Percentiles rank a stretch among this genome's conserved stretches.
Conservation (phyloP, 2,113 vertebrate species). For the Penelope pileata region DNA sequence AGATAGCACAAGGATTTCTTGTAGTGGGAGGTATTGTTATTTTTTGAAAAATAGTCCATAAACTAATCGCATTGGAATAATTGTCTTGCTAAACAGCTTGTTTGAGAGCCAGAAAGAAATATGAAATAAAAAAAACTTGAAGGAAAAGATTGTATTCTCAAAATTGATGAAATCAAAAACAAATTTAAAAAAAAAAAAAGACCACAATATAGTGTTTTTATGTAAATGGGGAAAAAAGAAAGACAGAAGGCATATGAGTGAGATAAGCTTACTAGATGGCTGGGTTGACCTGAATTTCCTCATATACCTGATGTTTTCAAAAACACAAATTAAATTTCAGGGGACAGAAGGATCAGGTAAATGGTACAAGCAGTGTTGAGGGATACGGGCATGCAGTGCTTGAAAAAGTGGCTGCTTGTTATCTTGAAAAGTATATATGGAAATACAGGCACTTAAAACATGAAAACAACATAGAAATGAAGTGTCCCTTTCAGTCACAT, state of each 20-base stretch:
- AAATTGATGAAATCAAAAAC: neutral
- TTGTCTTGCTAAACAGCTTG: neutral
- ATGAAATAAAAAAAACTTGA: neutral
- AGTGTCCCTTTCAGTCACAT: neutral
- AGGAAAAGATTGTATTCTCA: neutral
- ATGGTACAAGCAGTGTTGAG: neutral
- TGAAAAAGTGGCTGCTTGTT: neutral
- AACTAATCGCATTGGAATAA: neutral
- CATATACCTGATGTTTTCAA: neutral
- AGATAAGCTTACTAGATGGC: neutral
- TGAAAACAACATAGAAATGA: neutral
- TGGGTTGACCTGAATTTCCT: neutral
- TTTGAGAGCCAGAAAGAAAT: neutral
- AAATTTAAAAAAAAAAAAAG: neutral
- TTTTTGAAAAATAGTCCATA: neutral
- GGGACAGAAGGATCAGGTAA: neutral
- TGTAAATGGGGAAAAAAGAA: neutral
- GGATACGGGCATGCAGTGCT: neutral
- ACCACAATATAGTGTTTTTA: neutral
- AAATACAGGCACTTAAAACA: neutral
- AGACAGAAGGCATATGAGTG: neutral
- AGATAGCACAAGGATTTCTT: neutral
- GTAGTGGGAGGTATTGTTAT: neutral
- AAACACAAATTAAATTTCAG: neutral
- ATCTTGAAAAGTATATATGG: neutral